Conservation (phyloP, 1,140 invertebrate species). For the Drosophila arizonae region DNA sequence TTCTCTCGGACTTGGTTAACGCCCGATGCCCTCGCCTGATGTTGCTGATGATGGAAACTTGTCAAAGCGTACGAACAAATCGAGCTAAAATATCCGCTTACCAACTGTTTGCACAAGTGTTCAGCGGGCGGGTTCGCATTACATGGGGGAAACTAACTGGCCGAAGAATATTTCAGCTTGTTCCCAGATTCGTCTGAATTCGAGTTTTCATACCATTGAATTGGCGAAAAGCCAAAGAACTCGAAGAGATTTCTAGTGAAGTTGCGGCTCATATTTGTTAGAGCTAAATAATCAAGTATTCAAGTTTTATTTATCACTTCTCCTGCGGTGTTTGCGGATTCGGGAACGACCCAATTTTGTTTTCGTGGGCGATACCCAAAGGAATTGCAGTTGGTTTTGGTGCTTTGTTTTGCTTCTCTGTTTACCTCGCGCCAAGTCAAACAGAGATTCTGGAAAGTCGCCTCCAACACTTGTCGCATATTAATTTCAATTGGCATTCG, state of each 20-base stretch:
- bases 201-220: background rate
- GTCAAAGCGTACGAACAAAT: slow-evolving; percentile 73
- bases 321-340: background rate
- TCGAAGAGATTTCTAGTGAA: no score
- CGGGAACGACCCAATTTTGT: background rate
- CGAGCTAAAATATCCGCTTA: slow-evolving; percentile 78
- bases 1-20: slow-evolving; percentile 4
- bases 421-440: slow-evolving; percentile 53
- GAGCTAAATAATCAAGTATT: no score
- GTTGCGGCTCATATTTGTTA: no score
- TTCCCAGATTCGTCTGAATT: background rate
- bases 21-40: background rate
- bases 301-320: background rate
- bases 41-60: slow-evolving; percentile 77
- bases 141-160: slow-evolving; percentile 20
- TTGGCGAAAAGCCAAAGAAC: no score
- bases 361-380: slow-evolving; percentile 36
- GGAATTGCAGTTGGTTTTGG: slow-evolving; percentile 57
- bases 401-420: slow-evolving; percentile 29
- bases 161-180: background rate
- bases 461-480: slow-evolving; percentile 74
- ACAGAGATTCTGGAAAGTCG: slow-evolving; percentile 44
- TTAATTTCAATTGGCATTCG: slow-evolving; percentile 79
- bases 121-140: slow-evolving; percentile 56
- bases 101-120: slow-evolving; percentile 81